Base-by-base conservation (phyloP, 2,888 invertebrate genomes). In the Camptogramma bilineatum region DNA sequence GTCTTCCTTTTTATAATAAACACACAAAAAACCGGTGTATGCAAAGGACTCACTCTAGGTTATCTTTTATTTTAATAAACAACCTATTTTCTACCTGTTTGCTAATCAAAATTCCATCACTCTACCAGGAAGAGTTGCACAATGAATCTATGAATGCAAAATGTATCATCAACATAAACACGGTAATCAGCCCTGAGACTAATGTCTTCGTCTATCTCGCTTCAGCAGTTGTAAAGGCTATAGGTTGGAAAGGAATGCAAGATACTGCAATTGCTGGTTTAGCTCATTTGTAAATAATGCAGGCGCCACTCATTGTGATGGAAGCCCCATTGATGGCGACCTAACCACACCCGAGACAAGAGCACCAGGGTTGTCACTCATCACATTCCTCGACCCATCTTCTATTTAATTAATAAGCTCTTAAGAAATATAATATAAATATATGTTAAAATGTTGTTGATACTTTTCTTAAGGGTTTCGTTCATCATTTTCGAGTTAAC, bases 301-400 rank as follows among this genome's bases (percentile, higher is more conserved):
- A 87, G 90, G 90, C 91, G 92, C 92, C 92, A 88, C 87, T 89
- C 88, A 88, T 91, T 88, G 88, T 87, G 83, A 91, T 90, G 83
- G 85, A 80, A 85, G 55, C 54, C 57, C 42, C 63, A 62, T 60
- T 62, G 59, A 90, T 90, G 87, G 74, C 86, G 86, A 90, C 87
- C 85, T 84, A 84, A 81, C 82, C 83, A 79, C 85, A 78, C 82
- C 81, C 79, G 73, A 71, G 66, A 61, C 55, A 59, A 54, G 47
- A 56, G 42, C 52, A 55, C 55, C 64, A 91, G 88, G 91, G 91
- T 56, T 90, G 86, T 2, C 75, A 54, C 57, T 5, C 16, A 21
- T 16, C 21, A 5, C 28, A 50, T 50, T 50, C 50, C 21, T 24
- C 0, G 7, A 17, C 7, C 8, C 5, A 17, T 34, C 34, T 34